A percentile compares a stretch with the other conserved stretches of the same genome.
Conservation (phyloP, 2,113 vertebrate species). For the Muscicapa adusta region DNA sequence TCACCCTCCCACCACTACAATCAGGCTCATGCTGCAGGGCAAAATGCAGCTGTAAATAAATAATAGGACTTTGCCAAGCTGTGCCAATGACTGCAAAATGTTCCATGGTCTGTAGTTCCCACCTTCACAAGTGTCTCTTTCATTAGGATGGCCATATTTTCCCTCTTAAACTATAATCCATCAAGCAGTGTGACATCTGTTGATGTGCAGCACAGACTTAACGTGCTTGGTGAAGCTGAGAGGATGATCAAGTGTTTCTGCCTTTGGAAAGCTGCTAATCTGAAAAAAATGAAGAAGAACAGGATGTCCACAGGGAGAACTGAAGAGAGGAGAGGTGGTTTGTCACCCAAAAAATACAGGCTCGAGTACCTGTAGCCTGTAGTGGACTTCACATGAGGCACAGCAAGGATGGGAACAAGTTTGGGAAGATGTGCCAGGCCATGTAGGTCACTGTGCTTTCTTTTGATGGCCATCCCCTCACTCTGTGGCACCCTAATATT, state of each 20-base stretch:
- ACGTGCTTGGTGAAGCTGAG: neutral
- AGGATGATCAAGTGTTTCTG: neutral
- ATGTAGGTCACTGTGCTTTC: neutral
- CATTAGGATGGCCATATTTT: neutral
- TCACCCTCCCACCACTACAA: neutral
- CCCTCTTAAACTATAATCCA: neutral
- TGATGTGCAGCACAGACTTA: neutral
- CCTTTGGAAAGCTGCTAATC: neutral
- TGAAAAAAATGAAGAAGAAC: neutral
- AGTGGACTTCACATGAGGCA: neutral
- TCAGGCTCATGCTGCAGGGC: neutral
- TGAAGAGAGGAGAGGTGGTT: neutral
- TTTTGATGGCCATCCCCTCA: neutral
- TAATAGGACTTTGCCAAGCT: neutral
- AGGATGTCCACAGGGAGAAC: neutral
- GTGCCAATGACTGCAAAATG: neutral
- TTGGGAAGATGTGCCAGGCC: neutral
- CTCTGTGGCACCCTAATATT: neutral
- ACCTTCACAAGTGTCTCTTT: slow-evolving; percentile 4
- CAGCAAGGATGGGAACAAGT: neutral
- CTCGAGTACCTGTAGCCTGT: neutral
- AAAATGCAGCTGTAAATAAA: slow-evolving; percentile 26
- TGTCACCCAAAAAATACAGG: neutral
- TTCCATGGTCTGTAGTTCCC: neutral
- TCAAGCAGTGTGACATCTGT: neutral